Evolutionary conservation across 2,797 vertebrate genomes (phyloP), one percentile per base, ranked within the genome.

Genomic region (Borostomias antarcticus): DNA sequence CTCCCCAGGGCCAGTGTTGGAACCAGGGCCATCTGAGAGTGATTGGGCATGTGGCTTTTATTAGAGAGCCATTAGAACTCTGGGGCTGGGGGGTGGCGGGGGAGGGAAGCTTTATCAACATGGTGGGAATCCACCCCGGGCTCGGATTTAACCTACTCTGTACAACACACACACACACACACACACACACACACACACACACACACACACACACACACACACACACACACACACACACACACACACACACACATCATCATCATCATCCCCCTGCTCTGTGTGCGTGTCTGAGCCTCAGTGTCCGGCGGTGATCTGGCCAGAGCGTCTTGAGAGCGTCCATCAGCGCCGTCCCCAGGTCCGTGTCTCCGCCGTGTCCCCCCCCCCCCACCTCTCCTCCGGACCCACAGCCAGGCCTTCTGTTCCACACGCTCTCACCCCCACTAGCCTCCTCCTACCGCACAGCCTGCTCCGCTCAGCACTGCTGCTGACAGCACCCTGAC

Each of bases 41-140:
- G 81, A 78, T 89, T 82, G 80, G 67, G 73, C 90, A 90, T 91
- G 88, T 91, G 92, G 76, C 73, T 88, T 90, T 89, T 88, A 90
- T 92, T 92, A 90, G 67, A 71, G 64, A 84, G 82, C 53, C 73
- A 77, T 90, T 86, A 86, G 75, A 78, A 69, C 80, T 45, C 40
- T 4, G 15, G 13, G 40, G 40, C 4, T 1, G 37, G 37, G 37
- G 37, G 83, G 26, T 13, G 10, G 35, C 19, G 67, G 66, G 84
- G 85, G 85, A 80, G 64, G 82, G 79, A 73, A 65, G 61, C 66
- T 62, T 87, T 78, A 66, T 74, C 69, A 76, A 81, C 80, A 81
- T 72, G 81, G 81, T 85, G 82, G 76, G 74, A 89, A 80, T 75
- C 64, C 61, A 85, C 84, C 74, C 67, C 66, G 53, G 82, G 79